Base-by-base conservation (phyloP, 2,797 vertebrate species). In the Brotula barbata region DNA sequence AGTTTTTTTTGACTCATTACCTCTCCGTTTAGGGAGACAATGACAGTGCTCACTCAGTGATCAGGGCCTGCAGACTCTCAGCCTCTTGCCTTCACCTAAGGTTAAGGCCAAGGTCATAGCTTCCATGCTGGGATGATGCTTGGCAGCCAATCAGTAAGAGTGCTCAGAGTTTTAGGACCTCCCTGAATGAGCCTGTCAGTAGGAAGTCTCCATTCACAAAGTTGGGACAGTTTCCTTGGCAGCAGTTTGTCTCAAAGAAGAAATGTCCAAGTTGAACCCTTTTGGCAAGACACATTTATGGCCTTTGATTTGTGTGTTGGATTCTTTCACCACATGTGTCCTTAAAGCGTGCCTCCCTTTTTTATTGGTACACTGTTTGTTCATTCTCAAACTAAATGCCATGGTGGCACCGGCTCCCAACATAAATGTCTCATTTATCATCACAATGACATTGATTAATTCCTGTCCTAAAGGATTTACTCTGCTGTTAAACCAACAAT, bases 1-100 rank as follows among this genome's bases (percentile, higher is more conserved):
- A 88, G 82, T 90, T 92, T 92, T 39, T 60, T 90, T 75, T 81
- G 90, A 93, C 90, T 93, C 87, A 90, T 88, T 93, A 90, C 61
- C 51, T 88, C 79, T 89, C 86, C 89, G 92, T 91, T 90, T 70
- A 84, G 61, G 49, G 67, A 53, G 71, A 77, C 79, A 75, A 83
- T 67, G 53, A 43, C 6, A 43, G 53, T 33, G 50, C 31, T 1
- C 68, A 11, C 66, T 72, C 45, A 1, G 40, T 56, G 48, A 33
- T 72, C 60, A 20, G 58, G 87, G 82, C 76, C 71, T 64, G 72
- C 68, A 73, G 87, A 62, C 89, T 85, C 86, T 75, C 78, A 74
- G 75, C 87, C 90, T 89, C 81, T 68, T 6, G 17, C 64, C 56
- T 73, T 52, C 78, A 82, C 65, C 72, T 78, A 47, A 45, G 54